These are phyloP conservation scores for Cacatua alba DNA, from an alignment of 2,113 vertebrate species.

Conservation along the genomic window DNA sequence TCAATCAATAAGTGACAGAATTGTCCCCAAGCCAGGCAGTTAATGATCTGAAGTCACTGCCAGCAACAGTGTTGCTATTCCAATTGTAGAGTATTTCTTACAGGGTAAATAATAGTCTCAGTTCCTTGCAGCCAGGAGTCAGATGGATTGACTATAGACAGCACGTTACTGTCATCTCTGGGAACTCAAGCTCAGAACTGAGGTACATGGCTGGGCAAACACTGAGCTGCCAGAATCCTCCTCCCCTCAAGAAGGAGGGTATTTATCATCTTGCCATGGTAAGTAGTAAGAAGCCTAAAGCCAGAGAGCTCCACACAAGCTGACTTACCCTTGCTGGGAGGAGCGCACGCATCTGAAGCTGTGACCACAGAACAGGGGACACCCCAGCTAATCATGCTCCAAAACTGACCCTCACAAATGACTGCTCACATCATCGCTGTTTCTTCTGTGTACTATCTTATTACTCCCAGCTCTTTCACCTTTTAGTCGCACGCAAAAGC, in stretches of 20 bases:
- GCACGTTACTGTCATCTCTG: neutral
- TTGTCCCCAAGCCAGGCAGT: neutral
- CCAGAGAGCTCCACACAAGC: neutral
- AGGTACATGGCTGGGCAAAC: neutral
- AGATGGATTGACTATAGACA: neutral
- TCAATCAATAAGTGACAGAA: neutral
- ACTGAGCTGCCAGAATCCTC: neutral
- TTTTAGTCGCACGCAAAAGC: neutral
- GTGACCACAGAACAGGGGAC: neutral
- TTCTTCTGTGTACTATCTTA: neutral
- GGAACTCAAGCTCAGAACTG: neutral
- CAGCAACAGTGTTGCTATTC: neutral
- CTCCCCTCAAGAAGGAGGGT: neutral
- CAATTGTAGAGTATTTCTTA: neutral
- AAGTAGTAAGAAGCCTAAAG: neutral
- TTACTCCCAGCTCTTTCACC: neutral
- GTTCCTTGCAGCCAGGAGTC: neutral
- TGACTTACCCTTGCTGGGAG: neutral
- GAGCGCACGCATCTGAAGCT: neutral
- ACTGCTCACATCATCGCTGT: neutral
- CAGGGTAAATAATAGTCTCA: neutral
- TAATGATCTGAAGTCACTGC: neutral
- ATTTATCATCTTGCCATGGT: neutral
- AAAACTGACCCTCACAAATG: conserved; percentile 9
- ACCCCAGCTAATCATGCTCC: neutral